A percentile compares a stretch with the other conserved stretches of the same genome.
Conservation (phyloP, 53 echinoderm and acorn worm species). For the Patiria pectinifera region DNA sequence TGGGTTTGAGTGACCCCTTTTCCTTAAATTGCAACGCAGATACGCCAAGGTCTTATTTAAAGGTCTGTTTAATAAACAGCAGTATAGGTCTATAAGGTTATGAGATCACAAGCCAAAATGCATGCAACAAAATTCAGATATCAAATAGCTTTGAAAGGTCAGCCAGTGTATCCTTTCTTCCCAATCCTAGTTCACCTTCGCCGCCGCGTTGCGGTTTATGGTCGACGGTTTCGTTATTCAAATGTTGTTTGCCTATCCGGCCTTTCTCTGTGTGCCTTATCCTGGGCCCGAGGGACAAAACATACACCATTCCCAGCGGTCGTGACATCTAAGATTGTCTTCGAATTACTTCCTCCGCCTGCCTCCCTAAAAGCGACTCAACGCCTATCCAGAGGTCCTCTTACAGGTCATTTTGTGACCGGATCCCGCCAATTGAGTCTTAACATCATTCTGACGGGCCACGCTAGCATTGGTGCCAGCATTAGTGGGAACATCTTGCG, state of each 20-base stretch:
- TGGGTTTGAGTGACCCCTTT: too few species aligned
- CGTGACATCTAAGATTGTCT: neutral
- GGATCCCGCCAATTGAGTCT: neutral
- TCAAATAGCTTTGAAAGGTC: too few species aligned
- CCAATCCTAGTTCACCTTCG: neutral
- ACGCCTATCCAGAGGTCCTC: neutral
- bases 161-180: too few species aligned
- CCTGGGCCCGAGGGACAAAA: neutral
- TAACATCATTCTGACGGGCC: neutral
- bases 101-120: too few species aligned
- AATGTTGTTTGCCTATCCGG: neutral
- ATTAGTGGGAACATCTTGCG: neutral
- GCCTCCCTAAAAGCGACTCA: neutral
- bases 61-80: too few species aligned
- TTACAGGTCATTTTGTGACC: neutral
- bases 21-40: too few species aligned
- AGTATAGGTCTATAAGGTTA: too few species aligned
- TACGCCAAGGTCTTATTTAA: too few species aligned
- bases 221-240: neutral
- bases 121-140: too few species aligned
- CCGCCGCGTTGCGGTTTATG: neutral
- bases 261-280: neutral
- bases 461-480: neutral
- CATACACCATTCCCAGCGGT: neutral
- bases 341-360: neutral